Evolutionary conservation across 2,888 invertebrate species (phyloP).

Genomic region (Drosophila mimetica): DNA sequence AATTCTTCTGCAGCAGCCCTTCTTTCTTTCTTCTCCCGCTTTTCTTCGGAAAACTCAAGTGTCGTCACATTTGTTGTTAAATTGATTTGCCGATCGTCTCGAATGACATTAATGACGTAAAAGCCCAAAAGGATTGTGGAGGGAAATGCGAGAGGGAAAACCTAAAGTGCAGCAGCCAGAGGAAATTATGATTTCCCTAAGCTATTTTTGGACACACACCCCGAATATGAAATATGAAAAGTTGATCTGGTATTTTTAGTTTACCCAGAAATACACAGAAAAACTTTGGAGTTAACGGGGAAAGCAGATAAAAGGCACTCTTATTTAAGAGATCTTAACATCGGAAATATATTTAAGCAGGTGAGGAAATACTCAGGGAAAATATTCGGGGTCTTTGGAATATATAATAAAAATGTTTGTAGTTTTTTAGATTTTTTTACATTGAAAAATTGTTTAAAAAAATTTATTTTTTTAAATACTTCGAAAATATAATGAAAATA

Average conservation of each 20-base stretch:
- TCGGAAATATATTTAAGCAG: not conserved
- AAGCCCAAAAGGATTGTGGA: not conserved
- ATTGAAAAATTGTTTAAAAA: too few species aligned
- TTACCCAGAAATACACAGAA: not conserved
- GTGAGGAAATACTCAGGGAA: too few species aligned
- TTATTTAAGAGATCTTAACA: not conserved
- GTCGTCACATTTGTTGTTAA: conserved; percentile 67
- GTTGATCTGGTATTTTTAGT: conserved; percentile 19
- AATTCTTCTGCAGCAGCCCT: not conserved
- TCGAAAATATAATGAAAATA: too few species aligned
- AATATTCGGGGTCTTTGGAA: too few species aligned
- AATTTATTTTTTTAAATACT: too few species aligned
- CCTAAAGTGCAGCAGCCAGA: conserved; percentile 29
- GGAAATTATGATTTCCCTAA: conserved; percentile 21
- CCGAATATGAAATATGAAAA: conserved; percentile 19
- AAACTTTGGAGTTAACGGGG: conserved; percentile 1
- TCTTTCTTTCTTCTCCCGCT: too few species aligned
- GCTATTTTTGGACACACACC: conserved; percentile 13
- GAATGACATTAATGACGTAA: conserved; percentile 56
- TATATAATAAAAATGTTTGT: too few species aligned
- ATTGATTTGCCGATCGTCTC: conserved; percentile 70
- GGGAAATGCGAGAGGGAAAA: not conserved
- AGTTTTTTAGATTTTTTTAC: too few species aligned
- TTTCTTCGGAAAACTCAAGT: conserved; percentile 13
- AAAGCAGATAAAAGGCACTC: not conserved